Conservation (phyloP, 2,113 vertebrate genomes). For the Bagarius yarrelli region DNA sequence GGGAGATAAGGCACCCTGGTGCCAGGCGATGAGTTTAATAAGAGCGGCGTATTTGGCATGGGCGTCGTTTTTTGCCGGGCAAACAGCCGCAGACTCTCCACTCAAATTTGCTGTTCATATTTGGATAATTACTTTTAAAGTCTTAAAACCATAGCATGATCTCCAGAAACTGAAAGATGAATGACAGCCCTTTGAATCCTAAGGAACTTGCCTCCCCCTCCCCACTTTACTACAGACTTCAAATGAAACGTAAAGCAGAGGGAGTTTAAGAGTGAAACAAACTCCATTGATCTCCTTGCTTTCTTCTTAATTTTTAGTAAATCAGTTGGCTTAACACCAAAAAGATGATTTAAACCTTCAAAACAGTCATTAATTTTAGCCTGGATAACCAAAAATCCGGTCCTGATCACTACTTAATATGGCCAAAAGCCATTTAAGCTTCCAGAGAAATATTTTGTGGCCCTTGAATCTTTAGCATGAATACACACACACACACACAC, state of each 20-base stretch:
- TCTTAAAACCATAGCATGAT: constrained; percentile 60
- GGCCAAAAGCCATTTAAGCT: constrained; percentile 51
- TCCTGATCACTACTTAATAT: constrained; percentile 64
- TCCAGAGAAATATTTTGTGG: constrained; percentile 52
- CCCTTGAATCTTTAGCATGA: neutral
- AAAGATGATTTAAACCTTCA: constrained; percentile 66
- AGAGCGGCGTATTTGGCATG: constrained; percentile 31
- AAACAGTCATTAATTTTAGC: constrained; percentile 70
- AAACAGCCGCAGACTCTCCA: constrained; percentile 36
- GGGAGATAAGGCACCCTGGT: constrained; percentile 4
- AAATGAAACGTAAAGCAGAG: constrained; percentile 71
- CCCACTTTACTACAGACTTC: constrained; percentile 63
- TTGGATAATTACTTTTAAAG: constrained; percentile 53
- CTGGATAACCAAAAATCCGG: constrained; percentile 62
- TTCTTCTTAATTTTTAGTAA: constrained; percentile 76
- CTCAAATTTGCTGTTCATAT: constrained; percentile 49
- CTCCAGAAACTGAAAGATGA: constrained; percentile 60
- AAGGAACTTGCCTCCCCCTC: constrained; percentile 59
- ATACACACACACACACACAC: constrained; percentile 15
- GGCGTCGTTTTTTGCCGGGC: constrained; percentile 34
- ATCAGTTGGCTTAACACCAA: constrained; percentile 67
- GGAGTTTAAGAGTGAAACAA: constrained; percentile 70
- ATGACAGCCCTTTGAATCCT: constrained; percentile 72
- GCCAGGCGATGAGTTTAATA: constrained; percentile 28
- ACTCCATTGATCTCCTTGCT: constrained; percentile 68